Percentiles rank a stretch among this genome's conserved stretches.
Evolutionary conservation across 2,888 invertebrate species (phyloP).

Genomic region (Quadriops clusia): DNA sequence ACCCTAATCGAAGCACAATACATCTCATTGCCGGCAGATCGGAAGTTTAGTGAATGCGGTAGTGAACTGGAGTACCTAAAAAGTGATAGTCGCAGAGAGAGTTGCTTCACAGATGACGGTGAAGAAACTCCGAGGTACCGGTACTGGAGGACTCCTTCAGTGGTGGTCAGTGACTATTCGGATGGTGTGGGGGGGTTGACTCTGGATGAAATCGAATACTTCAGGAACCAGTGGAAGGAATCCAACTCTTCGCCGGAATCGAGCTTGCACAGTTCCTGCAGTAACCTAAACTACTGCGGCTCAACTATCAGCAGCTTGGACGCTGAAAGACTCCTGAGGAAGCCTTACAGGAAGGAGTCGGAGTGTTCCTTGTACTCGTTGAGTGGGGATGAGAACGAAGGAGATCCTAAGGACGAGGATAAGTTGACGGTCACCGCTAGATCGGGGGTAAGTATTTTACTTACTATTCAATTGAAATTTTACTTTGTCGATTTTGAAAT

Average conservation of each 20-base stretch:
- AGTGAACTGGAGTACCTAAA: constrained; percentile 33
- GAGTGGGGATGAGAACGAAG: constrained; percentile 62
- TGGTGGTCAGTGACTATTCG: constrained; percentile 79
- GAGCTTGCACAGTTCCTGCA: constrained; percentile 46
- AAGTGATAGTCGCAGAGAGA: constrained; percentile 38
- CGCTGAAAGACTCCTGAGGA: constrained; percentile 40
- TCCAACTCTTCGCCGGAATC: constrained; percentile 40
- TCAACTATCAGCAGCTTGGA: constrained; percentile 45
- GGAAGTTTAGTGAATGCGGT: constrained; percentile 37
- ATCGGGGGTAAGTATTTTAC: no score
- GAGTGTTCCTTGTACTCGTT: constrained; percentile 65
- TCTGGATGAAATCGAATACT: constrained; percentile 48
- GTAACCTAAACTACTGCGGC: constrained; percentile 46
- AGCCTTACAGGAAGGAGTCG: constrained; percentile 54
- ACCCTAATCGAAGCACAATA: constrained; percentile 47
- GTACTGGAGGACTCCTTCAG: constrained; percentile 71
- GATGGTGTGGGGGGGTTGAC: constrained; percentile 53
- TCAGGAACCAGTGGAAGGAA: constrained; percentile 37
- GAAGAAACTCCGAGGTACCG: constrained; percentile 38
- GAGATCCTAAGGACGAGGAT: no score
- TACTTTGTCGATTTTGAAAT: no score
- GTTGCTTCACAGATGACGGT: constrained; percentile 39
- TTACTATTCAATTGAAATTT: no score
- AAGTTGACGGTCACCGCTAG: no score
- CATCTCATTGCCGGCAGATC: constrained; percentile 39